phyloP scores from a whole-genome alignment of 2,888 invertebrate species.

The Tenthredo amoena region DNA sequence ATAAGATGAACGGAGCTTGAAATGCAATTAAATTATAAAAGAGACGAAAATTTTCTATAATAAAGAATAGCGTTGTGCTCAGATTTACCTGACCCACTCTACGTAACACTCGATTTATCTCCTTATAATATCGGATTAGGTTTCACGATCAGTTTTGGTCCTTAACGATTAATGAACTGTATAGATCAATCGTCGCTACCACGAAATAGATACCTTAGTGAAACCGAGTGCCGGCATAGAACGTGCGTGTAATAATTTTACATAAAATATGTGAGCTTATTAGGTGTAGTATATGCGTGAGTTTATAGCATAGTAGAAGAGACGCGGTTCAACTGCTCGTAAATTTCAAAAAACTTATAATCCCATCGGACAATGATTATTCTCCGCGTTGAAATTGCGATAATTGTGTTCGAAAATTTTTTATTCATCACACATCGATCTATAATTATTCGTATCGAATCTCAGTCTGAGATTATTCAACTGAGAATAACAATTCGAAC shows the following conservation, averaged over 20 bases:
- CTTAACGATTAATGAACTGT: constrained; percentile 29
- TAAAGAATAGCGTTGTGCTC: neutral
- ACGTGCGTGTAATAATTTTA: neutral
- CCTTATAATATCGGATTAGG: neutral
- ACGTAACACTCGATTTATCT: neutral
- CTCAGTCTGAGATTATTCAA: neutral
- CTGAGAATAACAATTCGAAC: neutral
- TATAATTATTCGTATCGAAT: neutral
- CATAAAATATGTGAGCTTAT: neutral
- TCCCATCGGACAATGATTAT: neutral
- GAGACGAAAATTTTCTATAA: neutral
- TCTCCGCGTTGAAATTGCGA: neutral
- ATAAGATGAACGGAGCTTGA: neutral
- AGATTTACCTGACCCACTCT: neutral
- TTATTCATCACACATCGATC: neutral
- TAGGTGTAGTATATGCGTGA: neutral
- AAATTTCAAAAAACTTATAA: neutral
- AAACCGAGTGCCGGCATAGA: neutral
- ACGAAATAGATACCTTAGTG: neutral
- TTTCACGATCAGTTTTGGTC: neutral
- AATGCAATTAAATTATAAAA: neutral
- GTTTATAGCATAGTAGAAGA: neutral
- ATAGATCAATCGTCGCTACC: neutral
- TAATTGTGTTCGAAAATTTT: neutral
- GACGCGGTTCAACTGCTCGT: neutral